phyloP scores from a whole-genome alignment of 2,113 vertebrate species.

The Salvelinus alpinus region DNA sequence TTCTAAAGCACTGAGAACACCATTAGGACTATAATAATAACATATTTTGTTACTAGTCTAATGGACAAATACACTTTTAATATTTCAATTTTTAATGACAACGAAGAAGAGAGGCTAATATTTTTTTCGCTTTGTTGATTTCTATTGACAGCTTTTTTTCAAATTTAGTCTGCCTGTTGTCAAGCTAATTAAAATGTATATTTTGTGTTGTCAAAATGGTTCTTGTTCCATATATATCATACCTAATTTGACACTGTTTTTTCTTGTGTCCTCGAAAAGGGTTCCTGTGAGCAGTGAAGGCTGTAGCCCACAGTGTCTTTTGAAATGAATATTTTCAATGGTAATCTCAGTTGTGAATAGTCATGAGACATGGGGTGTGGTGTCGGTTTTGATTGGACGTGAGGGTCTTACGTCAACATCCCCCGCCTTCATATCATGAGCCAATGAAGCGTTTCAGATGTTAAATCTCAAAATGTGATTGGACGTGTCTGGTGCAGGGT shows the following conservation, averaged over 20 bases:
- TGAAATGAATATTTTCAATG: conserved; percentile 10
- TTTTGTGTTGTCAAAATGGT: background rate
- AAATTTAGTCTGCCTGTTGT: background rate
- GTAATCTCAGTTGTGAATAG: background rate
- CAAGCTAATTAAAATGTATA: background rate
- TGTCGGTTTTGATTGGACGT: conserved; percentile 33
- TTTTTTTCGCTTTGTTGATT: background rate
- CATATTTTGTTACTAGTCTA: background rate
- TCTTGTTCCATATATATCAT: background rate
- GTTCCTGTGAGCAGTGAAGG: too few relatives aligned
- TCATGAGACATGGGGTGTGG: conserved; percentile 24
- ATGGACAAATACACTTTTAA: background rate
- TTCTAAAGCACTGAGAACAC: too few relatives aligned
- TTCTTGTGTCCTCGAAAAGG: background rate
- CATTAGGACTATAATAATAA: background rate
- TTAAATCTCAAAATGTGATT: conserved; percentile 16
- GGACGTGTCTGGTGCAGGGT: background rate
- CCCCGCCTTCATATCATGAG: conserved; percentile 19
- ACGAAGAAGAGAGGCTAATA: background rate
- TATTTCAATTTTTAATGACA: background rate
- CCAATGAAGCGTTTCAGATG: conserved; percentile 14
- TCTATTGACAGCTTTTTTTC: background rate
- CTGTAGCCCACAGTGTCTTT: too few relatives aligned
- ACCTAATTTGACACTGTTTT: background rate
- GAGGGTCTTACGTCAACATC: background rate